Base-by-base conservation (phyloP, 35 echinoderm and acorn worm species). In the Holothuria glaberrima region DNA sequence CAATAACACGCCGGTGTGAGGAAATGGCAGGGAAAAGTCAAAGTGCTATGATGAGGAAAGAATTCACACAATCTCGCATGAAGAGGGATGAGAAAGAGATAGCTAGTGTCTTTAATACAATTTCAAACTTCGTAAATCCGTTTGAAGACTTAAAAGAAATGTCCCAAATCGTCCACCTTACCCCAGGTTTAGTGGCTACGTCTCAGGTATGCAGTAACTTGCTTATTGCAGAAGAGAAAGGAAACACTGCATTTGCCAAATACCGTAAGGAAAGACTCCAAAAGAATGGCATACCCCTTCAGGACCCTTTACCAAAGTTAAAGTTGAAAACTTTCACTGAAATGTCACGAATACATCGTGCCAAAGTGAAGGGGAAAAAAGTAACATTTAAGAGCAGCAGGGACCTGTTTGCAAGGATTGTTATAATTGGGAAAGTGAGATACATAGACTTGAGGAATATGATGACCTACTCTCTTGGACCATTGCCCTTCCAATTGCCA, bases 21-120 rank as follows among this genome's bases (percentile, higher is more conserved):
- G 79, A 92, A 20, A 92, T 95, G 90, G 90, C 94, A 58, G 94
- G 94, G 60, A 95, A 92, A 71, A 62, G 89, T 20, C 35, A 91
- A 33, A 87, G 38, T 19, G 19, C 72, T 4, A 6, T 27, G 17
- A 59, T 52, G 19, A 22, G 79, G 32, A 86, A 68, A 65, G 92
- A 94, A 60, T 68, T 94, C 9, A 89, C 78, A 30, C 41, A 84
- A 44, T 33, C 41, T 31, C 75, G 80, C 44, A 86, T 94, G 88
- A 50, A 4, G 25, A 67, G 80, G 50, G 92, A 94, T 61, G 63
- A 72, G 28, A 48, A 71, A 65, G 87, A 94, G 41, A 65, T 94
- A 12, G 4, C 25, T 0, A 75, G 50, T 59, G 59, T 94, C 64
- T 30, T 86, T 22, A 77, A 22, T 26, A 90, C 88, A 30, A 76